Evolutionary conservation across 2,797 vertebrate genomes (phyloP), one percentile per base, ranked within the genome.

Genomic region (Siniperca scherzeri): DNA sequence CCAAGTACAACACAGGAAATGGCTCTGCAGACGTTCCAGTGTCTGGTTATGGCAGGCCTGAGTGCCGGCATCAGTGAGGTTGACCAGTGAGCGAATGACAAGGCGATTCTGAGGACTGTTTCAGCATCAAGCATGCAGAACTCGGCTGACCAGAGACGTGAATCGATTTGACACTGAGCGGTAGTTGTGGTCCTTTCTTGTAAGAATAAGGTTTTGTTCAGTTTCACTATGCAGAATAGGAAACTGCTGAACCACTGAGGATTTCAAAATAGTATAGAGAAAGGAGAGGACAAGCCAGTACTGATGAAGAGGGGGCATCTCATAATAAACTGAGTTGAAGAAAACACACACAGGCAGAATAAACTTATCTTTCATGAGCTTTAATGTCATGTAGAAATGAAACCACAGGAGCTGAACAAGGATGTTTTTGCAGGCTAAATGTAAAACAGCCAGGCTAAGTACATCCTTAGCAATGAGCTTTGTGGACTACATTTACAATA

Each of bases 1-100:
- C 92, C 90, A 94, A 93, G 78, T 80, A 81, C 87, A 92, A 93
- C 86, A 92, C 77, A 85, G 86, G 86, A 92, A 93, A 91, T 72
- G 69, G 70, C 74, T 83, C 67, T 17, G 65, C 85, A 86, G 87
- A 90, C 77, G 7, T 84, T 90, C 52, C 83, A 61, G 46, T 80
- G 87, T 89, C 83, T 88, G 89, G 82, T 80, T 89, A 81, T 87
- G 77, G 65, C 65, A 70, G 82, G 74, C 75, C 81, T 75, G 77
- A 83, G 76, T 90, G 81, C 86, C 66, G 70, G 68, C 77, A 87
- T 90, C 82, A 61, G 52, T 53, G 74, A 83, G 73, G 81, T 88
- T 84, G 82, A 82, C 74, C 83, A 53, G 56, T 0, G 69, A 83
- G 70, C 57, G 70, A 74, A 83, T 88, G 88, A 89, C 78, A 74